Evolutionary conservation across 2,797 vertebrate genomes (phyloP), one percentile per base, ranked within the genome.

Genomic region (Heliangelus exortis): DNA sequence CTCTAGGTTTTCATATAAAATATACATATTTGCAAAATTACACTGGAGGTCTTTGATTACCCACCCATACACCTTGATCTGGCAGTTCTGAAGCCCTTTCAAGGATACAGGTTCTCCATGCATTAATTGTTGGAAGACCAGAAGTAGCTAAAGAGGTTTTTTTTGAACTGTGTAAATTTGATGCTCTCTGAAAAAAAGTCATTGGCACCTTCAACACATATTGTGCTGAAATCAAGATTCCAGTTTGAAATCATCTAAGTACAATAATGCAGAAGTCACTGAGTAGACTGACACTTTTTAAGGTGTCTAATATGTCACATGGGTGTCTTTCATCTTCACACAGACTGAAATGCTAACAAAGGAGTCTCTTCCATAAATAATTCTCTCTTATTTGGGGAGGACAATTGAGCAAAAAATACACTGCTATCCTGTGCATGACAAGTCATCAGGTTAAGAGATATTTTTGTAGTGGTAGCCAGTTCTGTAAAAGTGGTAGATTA

Each of bases 341-440:
- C 53, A 93, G 48, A 76, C 41, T 53, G 66, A 93, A 87, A 73
- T 58, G 21, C 33, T 87, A 92, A 94, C 65, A 83, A 85, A 58
- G 53, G 75, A 89, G 23, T 47, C 54, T 89, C 65, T 80, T 53
- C 79, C 75, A 93, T 94, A 92, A 96, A 95, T 92, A 95, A 93
- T 96, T 94, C 89, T 83, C 63, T 95, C 43, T 95, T 83, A 91
- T 82, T 91, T 89, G 77, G 59, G 36, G 54, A 92, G 87, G 82
- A 80, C 84, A 90, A 93, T 8, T 65, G 76, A 96, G 91, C 41
- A 87, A 85, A 94, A 89, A 67, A 72, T 8, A 36, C 36, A 50
- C 47, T 80, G 62, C 31, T 80, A 65, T 34, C 68, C 43, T 34
- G 28, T 78, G 54, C 25, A 65, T 62, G 72, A 80, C 73, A 92